A percentile compares a stretch with the other conserved stretches of the same genome.
Conservation (phyloP, 2,888 invertebrate species). For the Hirtodrosophila trivittata region DNA sequence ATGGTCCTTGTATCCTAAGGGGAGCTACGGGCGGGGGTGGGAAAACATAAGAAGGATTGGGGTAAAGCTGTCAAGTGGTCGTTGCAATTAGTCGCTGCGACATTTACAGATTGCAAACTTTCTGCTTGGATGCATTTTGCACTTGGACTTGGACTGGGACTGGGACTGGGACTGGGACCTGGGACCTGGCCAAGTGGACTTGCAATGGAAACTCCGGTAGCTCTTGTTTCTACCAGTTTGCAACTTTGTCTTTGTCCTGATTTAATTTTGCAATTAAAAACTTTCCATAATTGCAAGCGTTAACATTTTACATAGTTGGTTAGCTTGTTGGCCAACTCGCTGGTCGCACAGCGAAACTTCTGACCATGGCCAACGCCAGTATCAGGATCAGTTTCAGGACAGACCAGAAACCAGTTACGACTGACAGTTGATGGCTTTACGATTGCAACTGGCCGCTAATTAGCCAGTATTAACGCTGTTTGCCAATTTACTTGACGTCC, state of each 20-base stretch:
- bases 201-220: too few species aligned
- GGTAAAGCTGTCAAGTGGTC: constrained; percentile 24
- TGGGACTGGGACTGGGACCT: too few species aligned
- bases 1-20: too few species aligned
- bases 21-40: too few species aligned
- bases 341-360: neutral
- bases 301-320: constrained; percentile 35
- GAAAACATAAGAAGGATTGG: neutral
- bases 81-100: constrained; percentile 65
- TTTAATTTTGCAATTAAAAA: constrained; percentile 78
- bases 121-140: constrained; percentile 45
- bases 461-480: constrained; percentile 38
- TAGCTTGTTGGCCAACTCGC: neutral
- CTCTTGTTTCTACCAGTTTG: neutral
- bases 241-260: constrained; percentile 49
- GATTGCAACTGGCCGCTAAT: constrained; percentile 43
- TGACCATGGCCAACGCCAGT: too few species aligned
- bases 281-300: constrained; percentile 67
- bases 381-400: too few species aligned
- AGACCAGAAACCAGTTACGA: neutral
- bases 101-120: constrained; percentile 71
- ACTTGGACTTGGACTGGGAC: constrained; percentile 34
- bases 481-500: constrained; percentile 44
- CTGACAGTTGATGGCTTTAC: constrained; percentile 25
- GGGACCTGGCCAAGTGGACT: too few species aligned